These are phyloP conservation scores for Trichogramma evanescens DNA, from an alignment of 2,888 invertebrate genomes.

Conservation along the genomic window DNA sequence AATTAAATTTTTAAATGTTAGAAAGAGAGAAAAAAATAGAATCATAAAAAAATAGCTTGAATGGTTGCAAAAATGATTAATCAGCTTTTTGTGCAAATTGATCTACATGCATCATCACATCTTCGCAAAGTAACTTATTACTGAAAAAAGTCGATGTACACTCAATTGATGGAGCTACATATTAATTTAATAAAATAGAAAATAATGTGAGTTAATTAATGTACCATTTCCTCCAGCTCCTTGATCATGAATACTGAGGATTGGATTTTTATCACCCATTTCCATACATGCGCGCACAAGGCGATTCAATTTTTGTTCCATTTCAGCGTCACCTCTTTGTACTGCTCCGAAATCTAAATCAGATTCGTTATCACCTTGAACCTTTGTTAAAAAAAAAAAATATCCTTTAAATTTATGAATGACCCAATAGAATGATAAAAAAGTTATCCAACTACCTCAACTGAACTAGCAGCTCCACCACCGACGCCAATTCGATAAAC, in stretches of 20 bases:
- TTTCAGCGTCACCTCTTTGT: constrained; percentile 95
- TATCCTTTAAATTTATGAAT: background rate
- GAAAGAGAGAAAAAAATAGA: background rate
- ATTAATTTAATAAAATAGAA: background rate
- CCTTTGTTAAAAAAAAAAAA: constrained; percentile 40
- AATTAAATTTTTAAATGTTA: background rate
- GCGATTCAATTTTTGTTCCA: constrained; percentile 95
- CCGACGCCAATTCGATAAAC: constrained; percentile 97
- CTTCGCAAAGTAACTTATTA: too few species aligned
- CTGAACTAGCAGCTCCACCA: constrained; percentile 96
- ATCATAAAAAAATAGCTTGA: too few species aligned
- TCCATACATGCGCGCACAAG: constrained; percentile 90
- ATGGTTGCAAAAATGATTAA: too few species aligned
- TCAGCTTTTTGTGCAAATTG: too few species aligned
- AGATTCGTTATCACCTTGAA: constrained; percentile 80
- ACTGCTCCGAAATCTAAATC: constrained; percentile 94
- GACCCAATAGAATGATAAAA: background rate
- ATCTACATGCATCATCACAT: too few species aligned
- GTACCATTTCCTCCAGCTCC: constrained; percentile 92
- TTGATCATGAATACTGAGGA: constrained; percentile 94
- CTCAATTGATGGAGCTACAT: background rate
- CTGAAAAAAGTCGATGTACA: too few species aligned
- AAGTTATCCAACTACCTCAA: constrained; percentile 52
- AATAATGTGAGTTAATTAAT: background rate
- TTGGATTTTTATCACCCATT: constrained; percentile 73